Evolutionary conservation across 2,888 invertebrate species (phyloP), one percentile per base, ranked within the genome.

Genomic region (Falcaria lacertinaria): DNA sequence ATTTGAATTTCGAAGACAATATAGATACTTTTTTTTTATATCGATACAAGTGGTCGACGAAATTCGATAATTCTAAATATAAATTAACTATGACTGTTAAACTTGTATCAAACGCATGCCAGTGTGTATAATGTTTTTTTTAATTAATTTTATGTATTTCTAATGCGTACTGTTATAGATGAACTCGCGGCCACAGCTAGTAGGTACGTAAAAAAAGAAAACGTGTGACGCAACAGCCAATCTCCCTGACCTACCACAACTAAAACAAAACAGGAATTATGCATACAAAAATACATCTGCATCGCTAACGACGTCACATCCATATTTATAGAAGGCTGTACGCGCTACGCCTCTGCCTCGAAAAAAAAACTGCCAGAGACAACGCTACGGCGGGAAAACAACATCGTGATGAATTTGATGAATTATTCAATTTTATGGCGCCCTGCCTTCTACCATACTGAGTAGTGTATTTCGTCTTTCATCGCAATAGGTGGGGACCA

Each of bases 361-460:
- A 41, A 53, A 66, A 59, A 69, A 60, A 58, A 62, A 58, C 54
- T 60, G 58, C 60, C 43, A 52, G 48, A 54, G 50, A 54, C 52
- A 48, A 42, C 43, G 41, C 48, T 54, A 58, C 52, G 80, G 78
- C 80, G 76, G 74, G 69, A 80, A 80, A 79, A 80, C 73, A 76
- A 76, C 78, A 78, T 22, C 37, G 43, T 69, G 50, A 40, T 40
- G 28, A 28, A 28, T 28, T 11, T 28, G 51, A 70, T 85, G 82
- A 83, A 86, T 86, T 57, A 86, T 86, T 76, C 80, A 83, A 57
- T 47, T 44, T 44, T 70, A 68, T 71, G 69, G 45, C 64, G 28
- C 28, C 28, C 28, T 28, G 7, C 28, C 11, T 11, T 1, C 28
- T 28, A 2, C 28, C 28, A 11, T 28, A 11, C 11, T 28, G 11